Conservation (phyloP, 2,888 invertebrate genomes). For the Meliscaeva auricollis region DNA sequence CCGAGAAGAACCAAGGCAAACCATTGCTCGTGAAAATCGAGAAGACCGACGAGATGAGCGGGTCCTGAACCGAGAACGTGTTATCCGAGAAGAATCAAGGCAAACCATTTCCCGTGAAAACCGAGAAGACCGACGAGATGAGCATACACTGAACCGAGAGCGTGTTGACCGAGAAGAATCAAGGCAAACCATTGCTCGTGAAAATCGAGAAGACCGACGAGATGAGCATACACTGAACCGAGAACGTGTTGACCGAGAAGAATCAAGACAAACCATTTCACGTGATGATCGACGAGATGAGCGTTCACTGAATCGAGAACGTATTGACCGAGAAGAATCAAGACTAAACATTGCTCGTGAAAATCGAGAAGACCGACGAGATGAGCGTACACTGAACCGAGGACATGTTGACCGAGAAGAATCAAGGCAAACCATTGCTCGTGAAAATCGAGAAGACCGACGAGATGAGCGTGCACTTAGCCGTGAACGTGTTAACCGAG, state of each 20-base stretch:
- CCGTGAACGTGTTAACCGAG: too few relatives aligned
- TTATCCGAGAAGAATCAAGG: slow-evolving; percentile 5
- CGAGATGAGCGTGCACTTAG: too few relatives aligned
- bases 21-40: background rate
- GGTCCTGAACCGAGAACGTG: background rate
- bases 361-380: background rate
- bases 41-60: slow-evolving; percentile 1
- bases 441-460: too few relatives aligned
- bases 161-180: background rate
- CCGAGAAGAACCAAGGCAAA: background rate
- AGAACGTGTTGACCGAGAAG: slow-evolving; percentile 16
- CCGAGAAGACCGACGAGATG: slow-evolving; percentile 1
- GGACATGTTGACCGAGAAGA: too few relatives aligned
- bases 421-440: too few relatives aligned
- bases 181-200: too few relatives aligned
- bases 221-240: background rate
- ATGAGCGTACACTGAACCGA: too few relatives aligned
- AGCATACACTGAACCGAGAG: background rate
- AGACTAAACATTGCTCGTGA: background rate
- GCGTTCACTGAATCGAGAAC: background rate
- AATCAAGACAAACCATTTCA: too few relatives aligned
- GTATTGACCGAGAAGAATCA: background rate
- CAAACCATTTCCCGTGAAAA: background rate
- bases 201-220: background rate
- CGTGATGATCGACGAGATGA: background rate